Base-by-base conservation (phyloP, 2,888 invertebrate species). In the Leptura quadrifasciata region DNA sequence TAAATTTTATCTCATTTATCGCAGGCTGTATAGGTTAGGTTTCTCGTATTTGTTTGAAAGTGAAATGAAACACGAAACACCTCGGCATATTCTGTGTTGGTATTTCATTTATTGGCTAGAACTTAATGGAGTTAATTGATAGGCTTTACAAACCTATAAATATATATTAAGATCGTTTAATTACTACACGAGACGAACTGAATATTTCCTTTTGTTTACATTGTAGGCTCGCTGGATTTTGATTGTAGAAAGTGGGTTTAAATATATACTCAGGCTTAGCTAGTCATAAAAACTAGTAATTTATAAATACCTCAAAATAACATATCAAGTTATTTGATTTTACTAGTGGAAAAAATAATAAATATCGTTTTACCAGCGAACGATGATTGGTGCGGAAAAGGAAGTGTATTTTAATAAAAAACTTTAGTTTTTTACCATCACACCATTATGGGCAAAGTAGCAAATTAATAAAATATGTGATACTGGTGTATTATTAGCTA, bases 21-120 rank as follows among this genome's bases (percentile, higher is more conserved):
- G 1, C n/a, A 10, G 27, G 17, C n/a, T 54, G 54, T 67, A 54
- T 65, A 67, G 67, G 67, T 67, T 67, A 67, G 52, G 67, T 67
- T 52, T 9, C 2, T 58, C n/a, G n/a, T 4, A 47, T 47, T 60
- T 31, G 27, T 60, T 63, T 39, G 63, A 39, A 63, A 63, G 61
- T 31, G 31, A 27, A 15, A 61, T 57, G 47, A 47, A 57, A 57
- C 5, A 55, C 55, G 47, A 47, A 57, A 57, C 5, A 55, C 55
- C 55, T 55, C 17, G 55, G 55, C 10, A 39, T 15, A 15, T 39
- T 39, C 12, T 15, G 8, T 31, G 39, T 15, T 15, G 12, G 12
- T 35, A 8, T 24, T 31, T 31, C 39, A 6, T 39, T 39, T 39
- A 39, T 15, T 39, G n/a, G n/a, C 15, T 47, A 3, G n/a, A n/a